Percentiles rank a stretch among this genome's conserved stretches.
Evolutionary conservation across 2,113 vertebrate species (phyloP).

Genomic region (Nyctibius bracteatus): DNA sequence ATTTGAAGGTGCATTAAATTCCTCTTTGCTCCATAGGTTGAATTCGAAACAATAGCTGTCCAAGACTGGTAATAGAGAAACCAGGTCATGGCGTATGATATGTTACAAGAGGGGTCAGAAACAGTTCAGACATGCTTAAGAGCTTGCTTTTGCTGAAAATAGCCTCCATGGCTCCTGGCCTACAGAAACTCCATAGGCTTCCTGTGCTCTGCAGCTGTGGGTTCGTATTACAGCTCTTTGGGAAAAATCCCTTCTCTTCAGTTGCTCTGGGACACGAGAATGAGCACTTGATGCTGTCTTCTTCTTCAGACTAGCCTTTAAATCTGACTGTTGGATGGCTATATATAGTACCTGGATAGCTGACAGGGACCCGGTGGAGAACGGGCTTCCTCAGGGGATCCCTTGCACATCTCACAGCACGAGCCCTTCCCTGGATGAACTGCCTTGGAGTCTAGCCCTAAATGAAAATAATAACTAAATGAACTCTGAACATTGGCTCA

Average conservation of each 20-base stretch:
- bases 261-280: slow-evolving; percentile 20
- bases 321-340: background rate
- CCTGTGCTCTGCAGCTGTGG: slow-evolving; percentile 61
- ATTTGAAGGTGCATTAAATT: slow-evolving; percentile 8
- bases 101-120: slow-evolving; percentile 19
- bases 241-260: slow-evolving; percentile 52
- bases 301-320: background rate
- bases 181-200: slow-evolving; percentile 66
- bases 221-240: slow-evolving; percentile 48
- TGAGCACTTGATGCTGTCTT: background rate
- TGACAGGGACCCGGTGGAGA: slow-evolving; percentile 17
- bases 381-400: slow-evolving; percentile 44
- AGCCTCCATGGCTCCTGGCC: slow-evolving; percentile 17
- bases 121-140: slow-evolving; percentile 48
- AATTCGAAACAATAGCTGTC: slow-evolving; percentile 13
- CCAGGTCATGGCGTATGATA: background rate
- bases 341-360: slow-evolving; percentile 36
- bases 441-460: slow-evolving; percentile 48
- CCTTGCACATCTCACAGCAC: background rate
- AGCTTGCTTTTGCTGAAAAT: slow-evolving; percentile 36
- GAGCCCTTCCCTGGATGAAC: slow-evolving; percentile 24
- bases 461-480: slow-evolving; percentile 34
- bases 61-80: slow-evolving; percentile 23
- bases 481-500: background rate
- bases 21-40: background rate